A percentile compares a stretch with the other conserved stretches of the same genome.
phyloP scores from a whole-genome alignment of 1,140 invertebrate species.

The Atta cephalotes region DNA sequence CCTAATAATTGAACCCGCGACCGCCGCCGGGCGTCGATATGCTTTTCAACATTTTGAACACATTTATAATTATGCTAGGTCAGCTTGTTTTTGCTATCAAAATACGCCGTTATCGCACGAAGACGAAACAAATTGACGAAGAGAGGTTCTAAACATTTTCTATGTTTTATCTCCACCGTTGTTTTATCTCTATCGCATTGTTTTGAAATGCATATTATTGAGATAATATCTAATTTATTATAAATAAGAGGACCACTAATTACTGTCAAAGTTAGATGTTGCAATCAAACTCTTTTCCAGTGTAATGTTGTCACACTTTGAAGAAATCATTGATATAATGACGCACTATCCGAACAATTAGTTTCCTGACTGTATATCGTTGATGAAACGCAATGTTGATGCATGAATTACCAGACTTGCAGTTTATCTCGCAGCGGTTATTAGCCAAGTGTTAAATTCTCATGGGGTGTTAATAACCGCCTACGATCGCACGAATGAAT shows the following conservation, averaged over 20 bases:
- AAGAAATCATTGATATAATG: too few relatives aligned
- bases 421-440: slow-evolving; percentile 21
- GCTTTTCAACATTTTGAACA: slow-evolving; percentile 6
- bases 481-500: slow-evolving; percentile 23
- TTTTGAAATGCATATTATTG: neutral
- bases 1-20: neutral
- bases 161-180: neutral
- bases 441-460: slow-evolving; percentile 50
- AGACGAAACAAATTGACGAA: slow-evolving; percentile 41
- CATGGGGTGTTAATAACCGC: slow-evolving; percentile 34
- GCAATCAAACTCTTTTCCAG: too few relatives aligned
- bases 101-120: slow-evolving; percentile 19
- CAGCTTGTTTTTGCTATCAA: slow-evolving; percentile 37
- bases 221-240: neutral
- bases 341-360: too few relatives aligned
- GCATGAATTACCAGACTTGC: slow-evolving; percentile 2
- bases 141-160: slow-evolving; percentile 28
- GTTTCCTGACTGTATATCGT: neutral
- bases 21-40: neutral
- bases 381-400: neutral
- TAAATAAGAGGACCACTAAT: too few relatives aligned
- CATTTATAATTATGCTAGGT: slow-evolving; percentile 24
- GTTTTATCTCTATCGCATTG: neutral
- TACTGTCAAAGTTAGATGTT: too few relatives aligned
- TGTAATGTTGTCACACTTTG: too few relatives aligned